Evolutionary conservation across 2,888 invertebrate species (phyloP).

Genomic region (Lycia hirtaria): DNA sequence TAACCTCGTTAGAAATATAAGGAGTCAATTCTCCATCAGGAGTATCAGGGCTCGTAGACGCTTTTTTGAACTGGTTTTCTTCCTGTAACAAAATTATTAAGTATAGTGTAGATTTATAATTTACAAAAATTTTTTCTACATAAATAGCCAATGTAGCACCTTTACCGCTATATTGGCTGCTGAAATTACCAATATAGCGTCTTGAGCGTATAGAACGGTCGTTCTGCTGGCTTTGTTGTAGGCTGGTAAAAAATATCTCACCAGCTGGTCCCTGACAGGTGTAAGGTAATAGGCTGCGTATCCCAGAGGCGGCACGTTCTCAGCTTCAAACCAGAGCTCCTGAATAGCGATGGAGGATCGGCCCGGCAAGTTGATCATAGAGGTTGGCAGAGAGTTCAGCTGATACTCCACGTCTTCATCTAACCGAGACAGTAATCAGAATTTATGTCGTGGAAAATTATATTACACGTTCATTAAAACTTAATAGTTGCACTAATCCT

Average conservation of each 20-base stretch:
- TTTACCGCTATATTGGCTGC: too few relatives aligned
- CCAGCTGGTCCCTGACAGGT: conserved; percentile 70
- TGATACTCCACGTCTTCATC: conserved; percentile 82
- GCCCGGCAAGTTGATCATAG: conserved; percentile 87
- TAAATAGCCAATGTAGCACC: too few relatives aligned
- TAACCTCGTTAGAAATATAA: conserved; percentile 73
- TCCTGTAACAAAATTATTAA: conserved; percentile 44
- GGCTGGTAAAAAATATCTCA: conserved; percentile 39
- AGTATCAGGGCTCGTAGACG: conserved; percentile 42
- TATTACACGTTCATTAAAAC: too few relatives aligned
- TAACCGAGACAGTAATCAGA: too few relatives aligned
- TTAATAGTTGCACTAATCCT: too few relatives aligned
- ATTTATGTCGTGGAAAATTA: too few relatives aligned
- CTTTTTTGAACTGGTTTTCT: conserved; percentile 62
- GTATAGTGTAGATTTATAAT: neutral
- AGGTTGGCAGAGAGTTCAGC: conserved; percentile 78
- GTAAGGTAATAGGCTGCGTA: conserved; percentile 74
- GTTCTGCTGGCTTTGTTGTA: neutral
- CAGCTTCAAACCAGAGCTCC: conserved; percentile 86
- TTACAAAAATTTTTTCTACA: too few relatives aligned
- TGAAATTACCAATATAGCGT: too few relatives aligned
- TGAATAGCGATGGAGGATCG: conserved; percentile 84
- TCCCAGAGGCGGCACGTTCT: conserved; percentile 81
- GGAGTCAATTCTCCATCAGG: conserved; percentile 61
- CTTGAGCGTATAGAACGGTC: too few relatives aligned